Conservation (phyloP, 2,797 vertebrate species). For the Distichodus sexfasciatus region DNA sequence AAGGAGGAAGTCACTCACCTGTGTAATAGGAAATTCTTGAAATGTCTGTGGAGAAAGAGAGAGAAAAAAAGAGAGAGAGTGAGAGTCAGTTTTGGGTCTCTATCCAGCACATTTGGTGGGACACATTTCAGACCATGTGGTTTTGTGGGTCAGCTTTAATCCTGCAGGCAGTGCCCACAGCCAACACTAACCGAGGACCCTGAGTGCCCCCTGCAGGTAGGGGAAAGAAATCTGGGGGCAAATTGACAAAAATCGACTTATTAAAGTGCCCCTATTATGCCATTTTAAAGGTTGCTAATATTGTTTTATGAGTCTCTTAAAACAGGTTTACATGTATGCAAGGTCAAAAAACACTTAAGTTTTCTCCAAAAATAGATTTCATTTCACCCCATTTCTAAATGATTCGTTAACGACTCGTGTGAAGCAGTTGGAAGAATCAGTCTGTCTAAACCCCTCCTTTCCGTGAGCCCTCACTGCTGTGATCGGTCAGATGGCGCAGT, state of each 20-base stretch:
- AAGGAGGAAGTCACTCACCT: constrained; percentile 70
- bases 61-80: constrained; percentile 31
- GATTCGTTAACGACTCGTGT: too few species aligned
- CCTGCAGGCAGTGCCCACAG: neutral
- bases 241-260: neutral
- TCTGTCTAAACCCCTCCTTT: too few species aligned
- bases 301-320: too few species aligned
- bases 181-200: constrained; percentile 1
- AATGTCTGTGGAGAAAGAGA: constrained; percentile 79
- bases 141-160: constrained; percentile 45
- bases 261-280: too few species aligned
- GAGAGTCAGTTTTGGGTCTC: constrained; percentile 17
- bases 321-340: too few species aligned
- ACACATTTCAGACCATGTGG: constrained; percentile 36
- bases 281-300: too few species aligned
- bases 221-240: neutral
- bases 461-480: too few species aligned
- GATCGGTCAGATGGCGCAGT: too few species aligned
- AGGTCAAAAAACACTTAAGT: too few species aligned
- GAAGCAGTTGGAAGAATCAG: too few species aligned
- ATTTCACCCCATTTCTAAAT: too few species aligned
- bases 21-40: constrained; percentile 83
- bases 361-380: too few species aligned
- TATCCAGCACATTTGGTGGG: constrained; percentile 34
- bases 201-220: constrained; percentile 29